These are phyloP conservation scores for Ephydatia muelleri DNA, from an alignment of 37 sponge, comb jelly and placozoan species.

Conservation along the genomic window DNA sequence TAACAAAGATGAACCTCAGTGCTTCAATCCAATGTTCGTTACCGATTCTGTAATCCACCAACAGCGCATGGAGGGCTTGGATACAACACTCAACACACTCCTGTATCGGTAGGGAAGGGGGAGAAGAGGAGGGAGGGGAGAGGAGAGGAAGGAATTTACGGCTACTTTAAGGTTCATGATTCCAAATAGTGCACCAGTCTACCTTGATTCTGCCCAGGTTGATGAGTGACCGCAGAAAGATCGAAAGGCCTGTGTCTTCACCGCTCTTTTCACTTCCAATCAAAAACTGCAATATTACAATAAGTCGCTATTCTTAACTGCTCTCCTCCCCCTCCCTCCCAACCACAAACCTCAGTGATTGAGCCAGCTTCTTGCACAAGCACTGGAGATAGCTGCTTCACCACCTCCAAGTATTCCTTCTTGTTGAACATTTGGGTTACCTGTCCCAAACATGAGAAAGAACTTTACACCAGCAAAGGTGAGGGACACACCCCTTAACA, in stretches of 20 bases:
- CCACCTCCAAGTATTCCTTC: conserved; percentile 11
- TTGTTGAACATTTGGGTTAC: conserved; percentile 5
- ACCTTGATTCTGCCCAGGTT: conserved; percentile 16
- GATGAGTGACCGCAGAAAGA: conserved; percentile 34
- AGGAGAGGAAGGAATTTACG: too few relatives aligned
- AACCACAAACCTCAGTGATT: conserved; percentile 24
- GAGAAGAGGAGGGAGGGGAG: not conserved
- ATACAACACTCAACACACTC: conserved; percentile 28
- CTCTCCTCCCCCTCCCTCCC: not conserved
- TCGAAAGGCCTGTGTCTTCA: conserved; percentile 21
- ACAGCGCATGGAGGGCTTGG: conserved; percentile 22
- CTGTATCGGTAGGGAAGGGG: not conserved
- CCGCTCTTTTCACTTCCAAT: conserved; percentile 17
- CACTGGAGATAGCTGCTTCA: conserved; percentile 25
- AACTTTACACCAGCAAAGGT: too few relatives aligned
- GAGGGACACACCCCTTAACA: too few relatives aligned
- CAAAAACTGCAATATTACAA: conserved; percentile 30
- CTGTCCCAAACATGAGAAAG: not conserved
- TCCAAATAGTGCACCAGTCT: not conserved
- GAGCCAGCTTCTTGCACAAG: conserved; percentile 27
- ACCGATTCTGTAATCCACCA: conserved; percentile 23
- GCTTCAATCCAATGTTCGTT: conserved; percentile 42
- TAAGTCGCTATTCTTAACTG: not conserved
- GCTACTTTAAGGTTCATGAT: not conserved
- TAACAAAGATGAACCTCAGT: conserved; percentile 10